Percentiles rank a stretch among this genome's conserved stretches.
phyloP scores from a whole-genome alignment of 1,140 invertebrate species.

The Gryon sp. region DNA sequence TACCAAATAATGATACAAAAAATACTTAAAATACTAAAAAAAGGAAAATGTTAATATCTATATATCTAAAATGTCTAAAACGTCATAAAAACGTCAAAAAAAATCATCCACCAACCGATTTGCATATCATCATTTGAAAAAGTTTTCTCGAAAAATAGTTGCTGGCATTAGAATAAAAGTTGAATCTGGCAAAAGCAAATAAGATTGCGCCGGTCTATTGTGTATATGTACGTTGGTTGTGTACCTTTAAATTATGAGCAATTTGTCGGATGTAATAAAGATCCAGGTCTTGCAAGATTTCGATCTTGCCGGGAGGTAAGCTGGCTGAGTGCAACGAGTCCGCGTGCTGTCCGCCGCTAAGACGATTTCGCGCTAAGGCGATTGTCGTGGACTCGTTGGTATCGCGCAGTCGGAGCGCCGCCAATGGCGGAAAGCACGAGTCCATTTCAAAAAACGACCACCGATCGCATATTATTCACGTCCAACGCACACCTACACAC shows the following conservation, averaged over 20 bases:
- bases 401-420: conserved; percentile 75
- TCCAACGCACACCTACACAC: neutral
- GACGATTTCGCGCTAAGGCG: conserved; percentile 64
- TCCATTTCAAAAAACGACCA: conserved; percentile 72
- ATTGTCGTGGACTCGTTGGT: conserved; percentile 61
- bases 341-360: conserved; percentile 64
- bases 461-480: neutral
- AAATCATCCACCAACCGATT: too few relatives aligned
- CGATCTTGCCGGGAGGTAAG: conserved; percentile 73
- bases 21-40: too few relatives aligned
- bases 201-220: too few relatives aligned
- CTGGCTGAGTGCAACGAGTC: conserved; percentile 32
- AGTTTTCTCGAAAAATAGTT: too few relatives aligned
- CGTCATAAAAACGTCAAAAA: too few relatives aligned
- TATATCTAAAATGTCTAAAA: too few relatives aligned
- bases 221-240: too few relatives aligned
- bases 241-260: conserved; percentile 82
- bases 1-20: too few relatives aligned
- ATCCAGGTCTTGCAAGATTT: conserved; percentile 81
- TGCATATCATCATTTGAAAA: too few relatives aligned
- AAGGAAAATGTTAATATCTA: too few relatives aligned
- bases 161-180: too few relatives aligned
- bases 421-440: conserved; percentile 79
- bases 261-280: conserved; percentile 82
- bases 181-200: too few relatives aligned